Evolutionary conservation across 1,140 invertebrate species (phyloP).

Genomic region (Pogonognathellus flavescens): DNA sequence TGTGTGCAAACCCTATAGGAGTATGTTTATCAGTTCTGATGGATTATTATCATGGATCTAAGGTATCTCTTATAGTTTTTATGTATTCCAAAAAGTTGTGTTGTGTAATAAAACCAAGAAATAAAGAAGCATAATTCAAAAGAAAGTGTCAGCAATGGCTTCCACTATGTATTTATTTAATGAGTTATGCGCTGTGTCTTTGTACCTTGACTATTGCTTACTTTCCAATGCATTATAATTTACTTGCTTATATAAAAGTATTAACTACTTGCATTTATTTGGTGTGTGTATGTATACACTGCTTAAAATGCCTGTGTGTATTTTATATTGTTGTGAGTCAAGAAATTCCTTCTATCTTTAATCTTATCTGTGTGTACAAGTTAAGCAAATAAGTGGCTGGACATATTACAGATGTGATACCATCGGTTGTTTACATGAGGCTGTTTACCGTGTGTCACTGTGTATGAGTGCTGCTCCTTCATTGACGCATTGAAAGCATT

Average conservation of each 20-base stretch:
- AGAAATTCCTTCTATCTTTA: too few relatives aligned
- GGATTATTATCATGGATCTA: too few relatives aligned
- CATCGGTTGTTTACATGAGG: not conserved
- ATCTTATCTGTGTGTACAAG: too few relatives aligned
- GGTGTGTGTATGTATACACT: too few relatives aligned
- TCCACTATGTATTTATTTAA: conserved; percentile 4
- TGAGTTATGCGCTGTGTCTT: conserved; percentile 10
- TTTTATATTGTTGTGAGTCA: not conserved
- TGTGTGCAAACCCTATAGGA: too few relatives aligned
- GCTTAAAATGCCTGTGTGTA: not conserved
- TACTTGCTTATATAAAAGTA: not conserved
- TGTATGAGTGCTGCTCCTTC: not conserved
- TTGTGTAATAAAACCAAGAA: not conserved
- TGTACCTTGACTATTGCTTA: not conserved
- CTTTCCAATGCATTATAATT: not conserved
- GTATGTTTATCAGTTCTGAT: too few relatives aligned
- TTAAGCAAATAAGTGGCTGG: too few relatives aligned
- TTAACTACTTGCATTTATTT: not conserved
- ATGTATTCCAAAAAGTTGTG: not conserved
- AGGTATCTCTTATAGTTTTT: too few relatives aligned
- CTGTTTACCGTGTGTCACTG: not conserved
- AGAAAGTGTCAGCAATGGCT: conserved; percentile 14
- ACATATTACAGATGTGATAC: too few relatives aligned
- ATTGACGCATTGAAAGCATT: not conserved
- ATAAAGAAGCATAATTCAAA: not conserved